Evolutionary conservation across 2,888 invertebrate genomes (phyloP).

Genomic region (Tachystola acroxantha): DNA sequence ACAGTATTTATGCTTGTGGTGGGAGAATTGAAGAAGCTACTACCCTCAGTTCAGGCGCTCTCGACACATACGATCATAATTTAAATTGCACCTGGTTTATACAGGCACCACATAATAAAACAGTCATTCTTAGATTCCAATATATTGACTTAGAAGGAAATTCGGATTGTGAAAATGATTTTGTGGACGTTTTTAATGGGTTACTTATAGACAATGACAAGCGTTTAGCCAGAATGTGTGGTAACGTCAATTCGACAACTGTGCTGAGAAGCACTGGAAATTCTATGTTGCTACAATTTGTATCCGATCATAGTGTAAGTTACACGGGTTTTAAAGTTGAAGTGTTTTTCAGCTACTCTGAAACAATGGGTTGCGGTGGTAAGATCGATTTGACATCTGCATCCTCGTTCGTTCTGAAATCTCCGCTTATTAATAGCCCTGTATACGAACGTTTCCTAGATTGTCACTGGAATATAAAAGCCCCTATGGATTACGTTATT

Average conservation of each 20-base stretch:
- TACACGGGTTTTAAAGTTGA: constrained; percentile 78
- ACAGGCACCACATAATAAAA: constrained; percentile 81
- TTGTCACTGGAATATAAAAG: constrained; percentile 85
- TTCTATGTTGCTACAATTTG: constrained; percentile 74
- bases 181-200: constrained; percentile 78
- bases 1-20: constrained; percentile 83
- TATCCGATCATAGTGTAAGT: constrained; percentile 54
- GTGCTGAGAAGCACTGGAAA: constrained; percentile 78
- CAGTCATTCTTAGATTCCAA: constrained; percentile 80
- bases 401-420: constrained; percentile 49
- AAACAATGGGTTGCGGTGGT: constrained; percentile 84
- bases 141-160: constrained; percentile 75
- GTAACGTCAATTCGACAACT: constrained; percentile 76
- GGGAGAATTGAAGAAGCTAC: constrained; percentile 81
- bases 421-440: constrained; percentile 49
- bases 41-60: constrained; percentile 70
- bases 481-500: constrained; percentile 78
- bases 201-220: constrained; percentile 41
- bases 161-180: constrained; percentile 77
- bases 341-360: constrained; percentile 77
- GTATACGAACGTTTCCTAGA: constrained; percentile 82
- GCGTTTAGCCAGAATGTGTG: constrained; percentile 81
- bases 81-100: constrained; percentile 88
- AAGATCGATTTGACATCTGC: constrained; percentile 70
- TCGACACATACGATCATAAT: constrained; percentile 62